A percentile compares a stretch with the other conserved stretches of the same genome.
These are phyloP conservation scores for Digitonthophagus gazella DNA, from an alignment of 2,888 invertebrate species.

Conservation along the genomic window DNA sequence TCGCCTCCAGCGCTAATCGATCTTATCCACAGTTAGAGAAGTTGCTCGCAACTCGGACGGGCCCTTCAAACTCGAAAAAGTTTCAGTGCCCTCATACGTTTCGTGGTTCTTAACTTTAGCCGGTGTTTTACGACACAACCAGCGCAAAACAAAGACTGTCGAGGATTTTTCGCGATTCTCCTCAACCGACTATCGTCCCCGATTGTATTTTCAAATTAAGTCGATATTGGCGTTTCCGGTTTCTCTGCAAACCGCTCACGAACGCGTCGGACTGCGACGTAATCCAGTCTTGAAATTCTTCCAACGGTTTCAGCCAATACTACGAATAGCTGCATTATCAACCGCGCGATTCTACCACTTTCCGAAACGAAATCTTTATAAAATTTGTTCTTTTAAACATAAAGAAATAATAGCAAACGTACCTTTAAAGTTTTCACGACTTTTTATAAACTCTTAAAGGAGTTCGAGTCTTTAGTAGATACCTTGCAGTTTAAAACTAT, in stretches of 20 bases:
- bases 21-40: neutral
- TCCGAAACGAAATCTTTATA: neutral
- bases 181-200: neutral
- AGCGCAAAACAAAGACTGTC: neutral
- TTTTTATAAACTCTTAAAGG: too few species aligned
- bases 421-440: too few species aligned
- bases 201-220: neutral
- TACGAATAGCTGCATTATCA: neutral
- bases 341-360: neutral
- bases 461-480: too few species aligned
- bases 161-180: neutral
- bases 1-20: neutral
- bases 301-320: neutral
- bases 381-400: too few species aligned
- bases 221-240: neutral
- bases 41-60: neutral
- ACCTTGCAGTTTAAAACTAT: too few species aligned
- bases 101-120: neutral
- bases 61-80: neutral
- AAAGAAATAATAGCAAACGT: too few species aligned
- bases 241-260: neutral
- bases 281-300: neutral
- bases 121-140: neutral
- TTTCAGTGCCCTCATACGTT: neutral
- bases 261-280: neutral